phyloP scores from a whole-genome alignment of 2,113 vertebrate species.

The Lagenorhynchus albirostris region DNA sequence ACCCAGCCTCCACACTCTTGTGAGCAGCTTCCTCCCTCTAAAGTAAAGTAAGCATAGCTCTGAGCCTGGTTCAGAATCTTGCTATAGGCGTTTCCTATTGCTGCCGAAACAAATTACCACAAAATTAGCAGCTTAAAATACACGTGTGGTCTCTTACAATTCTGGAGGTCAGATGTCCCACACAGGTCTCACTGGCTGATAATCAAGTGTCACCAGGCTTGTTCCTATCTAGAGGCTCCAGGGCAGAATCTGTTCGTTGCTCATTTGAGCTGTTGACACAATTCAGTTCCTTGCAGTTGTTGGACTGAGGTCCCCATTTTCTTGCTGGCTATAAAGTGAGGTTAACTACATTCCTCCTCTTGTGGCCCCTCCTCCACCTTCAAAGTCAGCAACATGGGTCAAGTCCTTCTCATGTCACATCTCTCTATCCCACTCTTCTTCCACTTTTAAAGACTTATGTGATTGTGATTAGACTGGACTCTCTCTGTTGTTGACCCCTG shows the following conservation, averaged over 20 bases:
- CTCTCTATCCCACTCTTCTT: neutral
- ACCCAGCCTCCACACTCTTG: neutral
- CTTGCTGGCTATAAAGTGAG: neutral
- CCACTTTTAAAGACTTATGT: neutral
- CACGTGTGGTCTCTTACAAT: neutral
- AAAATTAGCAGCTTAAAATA: slow-evolving; percentile 16
- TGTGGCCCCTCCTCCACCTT: neutral
- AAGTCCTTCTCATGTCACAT: neutral
- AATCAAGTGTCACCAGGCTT: neutral
- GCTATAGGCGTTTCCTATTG: neutral
- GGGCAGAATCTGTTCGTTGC: neutral
- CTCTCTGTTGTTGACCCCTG: neutral
- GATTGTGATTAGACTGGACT: neutral
- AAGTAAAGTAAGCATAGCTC: neutral
- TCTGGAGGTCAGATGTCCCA: neutral
- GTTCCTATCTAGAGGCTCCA: neutral
- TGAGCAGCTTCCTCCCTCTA: neutral
- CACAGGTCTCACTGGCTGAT: neutral
- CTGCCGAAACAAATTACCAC: neutral
- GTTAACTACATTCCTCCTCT: neutral
- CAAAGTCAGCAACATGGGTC: neutral
- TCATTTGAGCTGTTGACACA: neutral
- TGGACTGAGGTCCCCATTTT: neutral
- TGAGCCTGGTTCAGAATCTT: neutral
- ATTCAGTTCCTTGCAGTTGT: neutral